Evolutionary conservation across 2,113 vertebrate genomes (phyloP), one percentile per base, ranked within the genome.

Genomic region (Thermophis baileyi): DNA sequence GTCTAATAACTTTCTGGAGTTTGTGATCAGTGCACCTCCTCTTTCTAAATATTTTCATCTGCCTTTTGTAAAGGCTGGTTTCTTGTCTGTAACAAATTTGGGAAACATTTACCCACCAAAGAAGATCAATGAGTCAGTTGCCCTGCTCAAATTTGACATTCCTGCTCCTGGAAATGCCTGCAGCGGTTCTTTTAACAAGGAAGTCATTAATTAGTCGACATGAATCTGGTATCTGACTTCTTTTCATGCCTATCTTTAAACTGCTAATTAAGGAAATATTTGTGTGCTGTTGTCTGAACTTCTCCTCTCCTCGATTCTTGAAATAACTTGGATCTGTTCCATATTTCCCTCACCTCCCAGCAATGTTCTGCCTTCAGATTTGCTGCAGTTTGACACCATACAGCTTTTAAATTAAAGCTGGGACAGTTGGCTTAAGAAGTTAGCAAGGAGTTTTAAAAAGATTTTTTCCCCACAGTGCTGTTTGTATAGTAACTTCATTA

Each of bases 201-300:
- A 96, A 96, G 93, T 96, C 22, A 89, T 95, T 95, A 95, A 97
- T 96, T 96, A 93, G 94, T 94, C 92, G 94, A 92, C 91, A 93
- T 96, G 81, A 91, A 27, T 96, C 94, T 97, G 95, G 92, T 94
- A 93, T 95, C 90, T 91, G 95, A 93, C 95, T 92, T 96, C 81
- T 93, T 91, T 94, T 95, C 20, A 91, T 94, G 95, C 47, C 50
- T 89, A 93, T 95, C 88, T 95, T 96, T 94, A 92, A 96, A 94
- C 95, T 46, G 86, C 92, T 97, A 96, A 96, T 97, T 96, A 95
- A 91, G 94, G 94, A 96, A 96, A 87, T 96, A 95, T 51, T 95
- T 95, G 7, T 91, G 46, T 91, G 49, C 53, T 96, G 93, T 89
- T 92, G 87, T 81, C 86, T 93, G 92, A 94, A 95, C 94, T 92